phyloP scores from a whole-genome alignment of 2,888 invertebrate genomes.

The Ctenicera cuprea region DNA sequence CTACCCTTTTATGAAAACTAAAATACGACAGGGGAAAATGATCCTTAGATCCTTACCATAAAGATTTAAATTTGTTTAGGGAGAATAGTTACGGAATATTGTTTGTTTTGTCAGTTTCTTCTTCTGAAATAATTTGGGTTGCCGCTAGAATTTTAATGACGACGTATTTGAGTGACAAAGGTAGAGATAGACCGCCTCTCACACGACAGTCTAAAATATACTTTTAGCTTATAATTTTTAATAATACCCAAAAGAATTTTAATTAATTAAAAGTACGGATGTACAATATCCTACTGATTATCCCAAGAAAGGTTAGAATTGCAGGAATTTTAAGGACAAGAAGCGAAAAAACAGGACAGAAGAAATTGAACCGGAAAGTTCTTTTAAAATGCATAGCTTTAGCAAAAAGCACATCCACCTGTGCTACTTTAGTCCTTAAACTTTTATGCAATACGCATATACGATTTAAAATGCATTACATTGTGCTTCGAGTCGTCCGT shows the following conservation, averaged over 20 bases:
- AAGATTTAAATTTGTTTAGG: slow-evolving; percentile 10
- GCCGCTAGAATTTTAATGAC: slow-evolving; percentile 45
- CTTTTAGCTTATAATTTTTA: slow-evolving; percentile 8
- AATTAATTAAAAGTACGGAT: slow-evolving; percentile 11
- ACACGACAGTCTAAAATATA: background rate
- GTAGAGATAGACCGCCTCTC: background rate
- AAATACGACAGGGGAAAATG: background rate
- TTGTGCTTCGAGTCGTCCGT: background rate
- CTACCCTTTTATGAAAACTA: slow-evolving; percentile 34
- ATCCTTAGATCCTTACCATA: background rate
- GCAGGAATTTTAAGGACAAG: slow-evolving; percentile 42
- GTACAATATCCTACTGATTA: background rate
- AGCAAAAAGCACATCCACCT: background rate
- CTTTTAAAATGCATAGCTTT: slow-evolving; percentile 17
- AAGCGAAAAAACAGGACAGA: slow-evolving; percentile 36
- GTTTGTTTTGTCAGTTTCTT: slow-evolving; percentile 46
- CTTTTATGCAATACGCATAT: slow-evolving; percentile 7
- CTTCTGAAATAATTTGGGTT: slow-evolving; percentile 38
- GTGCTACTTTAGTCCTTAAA: slow-evolving; percentile 5
- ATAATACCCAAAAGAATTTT: slow-evolving; percentile 22
- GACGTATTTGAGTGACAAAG: slow-evolving; percentile 31
- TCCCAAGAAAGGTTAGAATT: background rate
- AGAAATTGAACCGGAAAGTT: slow-evolving; percentile 40
- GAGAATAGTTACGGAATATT: background rate
- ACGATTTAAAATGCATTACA: slow-evolving; percentile 11